These are phyloP conservation scores for Bradypodion pumilum DNA, from an alignment of 2,797 vertebrate species.

Conservation along the genomic window DNA sequence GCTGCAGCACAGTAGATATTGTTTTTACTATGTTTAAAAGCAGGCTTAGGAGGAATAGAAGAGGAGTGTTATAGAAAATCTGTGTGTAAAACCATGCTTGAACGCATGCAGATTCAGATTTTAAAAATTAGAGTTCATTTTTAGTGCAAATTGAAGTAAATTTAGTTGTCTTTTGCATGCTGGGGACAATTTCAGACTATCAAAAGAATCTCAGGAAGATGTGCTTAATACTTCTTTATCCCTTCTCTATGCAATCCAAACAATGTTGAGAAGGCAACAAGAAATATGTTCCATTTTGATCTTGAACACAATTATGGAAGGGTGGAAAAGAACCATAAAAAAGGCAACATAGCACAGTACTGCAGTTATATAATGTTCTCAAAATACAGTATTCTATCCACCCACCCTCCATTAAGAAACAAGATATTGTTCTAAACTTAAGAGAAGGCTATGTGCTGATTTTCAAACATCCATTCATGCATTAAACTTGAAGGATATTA, in stretches of 20 bases:
- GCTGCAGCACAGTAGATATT: not conserved
- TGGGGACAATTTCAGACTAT: not conserved
- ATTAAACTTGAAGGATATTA: not conserved
- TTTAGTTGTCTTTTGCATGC: not conserved
- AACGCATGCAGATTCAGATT: not conserved
- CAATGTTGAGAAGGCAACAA: not conserved
- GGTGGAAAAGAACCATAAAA: too few species aligned
- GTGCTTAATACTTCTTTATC: not conserved
- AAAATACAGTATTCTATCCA: too few species aligned
- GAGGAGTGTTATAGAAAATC: not conserved
- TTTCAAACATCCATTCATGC: not conserved
- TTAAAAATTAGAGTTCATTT: not conserved
- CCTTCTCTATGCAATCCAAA: not conserved
- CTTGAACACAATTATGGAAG: not conserved
- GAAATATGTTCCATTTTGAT: not conserved
- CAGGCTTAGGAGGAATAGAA: not conserved
- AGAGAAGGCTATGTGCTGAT: too few species aligned
- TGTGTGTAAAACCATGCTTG: not conserved
- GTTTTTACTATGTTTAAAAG: not conserved
- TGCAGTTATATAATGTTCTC: too few species aligned
- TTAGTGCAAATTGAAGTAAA: not conserved
- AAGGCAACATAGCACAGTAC: too few species aligned
- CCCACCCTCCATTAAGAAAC: too few species aligned
- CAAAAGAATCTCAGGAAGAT: not conserved
- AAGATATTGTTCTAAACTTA: too few species aligned